Percentiles rank a stretch among this genome's conserved stretches.
phyloP scores from a whole-genome alignment of 2,888 invertebrate genomes.

The Gymnoscelis rufifasciata region DNA sequence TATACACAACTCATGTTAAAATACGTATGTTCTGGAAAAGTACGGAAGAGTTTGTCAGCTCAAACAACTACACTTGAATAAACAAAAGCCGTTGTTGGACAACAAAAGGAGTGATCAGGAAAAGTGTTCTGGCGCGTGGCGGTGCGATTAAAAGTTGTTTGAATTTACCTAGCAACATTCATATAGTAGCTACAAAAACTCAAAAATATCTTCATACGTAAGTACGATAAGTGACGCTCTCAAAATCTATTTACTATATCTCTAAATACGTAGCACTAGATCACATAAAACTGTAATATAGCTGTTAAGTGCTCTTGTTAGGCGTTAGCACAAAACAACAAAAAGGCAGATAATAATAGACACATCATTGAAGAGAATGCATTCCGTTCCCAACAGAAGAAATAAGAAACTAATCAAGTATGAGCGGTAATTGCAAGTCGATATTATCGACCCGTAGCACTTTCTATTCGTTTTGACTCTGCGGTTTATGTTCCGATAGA shows the following conservation, averaged over 20 bases:
- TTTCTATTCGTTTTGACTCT: slow-evolving; percentile 44
- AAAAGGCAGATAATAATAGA: slow-evolving; percentile 52
- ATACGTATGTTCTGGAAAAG: background rate
- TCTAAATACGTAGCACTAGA: slow-evolving; percentile 5
- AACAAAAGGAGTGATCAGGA: slow-evolving; percentile 31
- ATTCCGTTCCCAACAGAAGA: slow-evolving; percentile 42
- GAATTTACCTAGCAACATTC: background rate
- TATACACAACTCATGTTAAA: background rate
- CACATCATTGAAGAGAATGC: slow-evolving; percentile 38
- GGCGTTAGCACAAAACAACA: slow-evolving; percentile 18
- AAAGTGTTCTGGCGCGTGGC: slow-evolving; percentile 18
- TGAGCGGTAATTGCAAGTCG: slow-evolving; percentile 44
- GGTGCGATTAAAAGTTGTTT: slow-evolving; percentile 20
- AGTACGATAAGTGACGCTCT: no score
- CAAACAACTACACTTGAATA: slow-evolving; percentile 18
- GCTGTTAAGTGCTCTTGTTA: slow-evolving; percentile 23
- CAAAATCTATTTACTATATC: no score
- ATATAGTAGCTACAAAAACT: background rate
- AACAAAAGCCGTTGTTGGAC: slow-evolving; percentile 23
- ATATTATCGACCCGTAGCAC: slow-evolving; percentile 39
- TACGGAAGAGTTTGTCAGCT: background rate
- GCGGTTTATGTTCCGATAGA: slow-evolving; percentile 29
- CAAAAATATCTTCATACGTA: no score
- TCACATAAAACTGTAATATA: slow-evolving; percentile 42
- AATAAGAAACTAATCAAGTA: slow-evolving; percentile 53